A percentile compares a stretch with the other conserved stretches of the same genome.
These are phyloP conservation scores for Ophonus ardosiacus DNA, from an alignment of 2,888 invertebrate genomes.

Conservation along the genomic window DNA sequence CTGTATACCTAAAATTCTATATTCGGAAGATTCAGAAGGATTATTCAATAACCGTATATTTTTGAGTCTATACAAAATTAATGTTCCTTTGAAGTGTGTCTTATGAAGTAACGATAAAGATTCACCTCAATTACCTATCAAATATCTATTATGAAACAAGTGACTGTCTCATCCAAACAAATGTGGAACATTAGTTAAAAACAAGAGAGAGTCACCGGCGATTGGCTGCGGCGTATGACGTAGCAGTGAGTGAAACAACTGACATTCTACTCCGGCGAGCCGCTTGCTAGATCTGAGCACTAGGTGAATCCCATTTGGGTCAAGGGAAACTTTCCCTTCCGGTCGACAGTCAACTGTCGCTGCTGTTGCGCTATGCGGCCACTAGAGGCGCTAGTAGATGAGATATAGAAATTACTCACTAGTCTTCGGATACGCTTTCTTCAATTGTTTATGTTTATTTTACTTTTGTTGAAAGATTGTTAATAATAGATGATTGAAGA, in stretches of 20 bases:
- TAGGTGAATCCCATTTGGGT: conserved; percentile 70
- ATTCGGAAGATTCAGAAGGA: too few species aligned
- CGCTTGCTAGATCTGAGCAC: conserved; percentile 30
- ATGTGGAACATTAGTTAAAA: conserved; percentile 39
- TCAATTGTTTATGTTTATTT: neutral
- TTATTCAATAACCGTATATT: too few species aligned
- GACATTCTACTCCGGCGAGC: conserved; percentile 43
- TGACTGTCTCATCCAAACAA: conserved; percentile 7
- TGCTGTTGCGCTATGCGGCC: conserved; percentile 28
- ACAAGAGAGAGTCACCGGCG: conserved; percentile 39
- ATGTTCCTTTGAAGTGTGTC: too few species aligned
- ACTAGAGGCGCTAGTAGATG: conserved; percentile 54
- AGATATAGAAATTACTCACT: neutral
- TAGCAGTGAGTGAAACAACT: conserved; percentile 49
- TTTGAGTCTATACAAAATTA: too few species aligned
- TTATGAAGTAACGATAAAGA: neutral
- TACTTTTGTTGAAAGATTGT: too few species aligned
- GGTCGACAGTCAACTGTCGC: conserved; percentile 66
- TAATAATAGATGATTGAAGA: too few species aligned
- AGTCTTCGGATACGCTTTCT: conserved; percentile 18
- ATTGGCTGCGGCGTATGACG: conserved; percentile 34
- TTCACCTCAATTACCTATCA: neutral
- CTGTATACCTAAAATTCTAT: too few species aligned
- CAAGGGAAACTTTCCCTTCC: conserved; percentile 73
- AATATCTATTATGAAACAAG: conserved; percentile 8